Conservation (phyloP, 2,888 invertebrate genomes). For the Xylota segnis region DNA sequence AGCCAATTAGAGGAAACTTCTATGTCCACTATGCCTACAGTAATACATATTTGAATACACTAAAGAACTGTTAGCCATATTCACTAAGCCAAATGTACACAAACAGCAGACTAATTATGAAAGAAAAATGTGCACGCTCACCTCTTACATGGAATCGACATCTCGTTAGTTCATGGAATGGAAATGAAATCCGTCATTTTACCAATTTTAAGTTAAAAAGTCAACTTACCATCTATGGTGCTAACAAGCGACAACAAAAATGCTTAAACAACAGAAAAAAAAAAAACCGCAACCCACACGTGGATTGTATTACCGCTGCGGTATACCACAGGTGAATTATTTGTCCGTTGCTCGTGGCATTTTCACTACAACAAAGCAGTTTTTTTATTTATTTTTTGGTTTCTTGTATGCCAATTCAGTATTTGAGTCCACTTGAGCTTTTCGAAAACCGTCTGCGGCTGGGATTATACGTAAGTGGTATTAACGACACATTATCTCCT, state of each 20-base stretch:
- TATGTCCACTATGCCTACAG: neutral
- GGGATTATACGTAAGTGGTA: constrained; percentile 39
- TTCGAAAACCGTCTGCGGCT: neutral
- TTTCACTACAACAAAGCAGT: constrained; percentile 11
- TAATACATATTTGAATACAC: neutral
- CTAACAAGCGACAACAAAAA: constrained; percentile 3
- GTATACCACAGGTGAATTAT: constrained; percentile 30
- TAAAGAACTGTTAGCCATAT: neutral
- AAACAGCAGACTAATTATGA: neutral
- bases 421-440: constrained; percentile 23
- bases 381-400: constrained; percentile 7
- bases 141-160: neutral
- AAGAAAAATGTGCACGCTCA: neutral
- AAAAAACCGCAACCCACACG: neutral
- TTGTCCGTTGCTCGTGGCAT: constrained; percentile 29
- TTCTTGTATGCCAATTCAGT: constrained; percentile 28
- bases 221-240: constrained; percentile 24
- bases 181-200: constrained; percentile 10
- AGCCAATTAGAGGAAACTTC: neutral
- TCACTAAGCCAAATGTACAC: neutral
- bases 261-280: neutral
- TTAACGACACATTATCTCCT: constrained; percentile 38
- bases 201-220: constrained; percentile 16
- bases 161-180: constrained; percentile 1
- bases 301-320: constrained; percentile 1